Evolutionary conservation across 2,797 vertebrate genomes (phyloP).

Genomic region (Chrysocyon brachyurus): DNA sequence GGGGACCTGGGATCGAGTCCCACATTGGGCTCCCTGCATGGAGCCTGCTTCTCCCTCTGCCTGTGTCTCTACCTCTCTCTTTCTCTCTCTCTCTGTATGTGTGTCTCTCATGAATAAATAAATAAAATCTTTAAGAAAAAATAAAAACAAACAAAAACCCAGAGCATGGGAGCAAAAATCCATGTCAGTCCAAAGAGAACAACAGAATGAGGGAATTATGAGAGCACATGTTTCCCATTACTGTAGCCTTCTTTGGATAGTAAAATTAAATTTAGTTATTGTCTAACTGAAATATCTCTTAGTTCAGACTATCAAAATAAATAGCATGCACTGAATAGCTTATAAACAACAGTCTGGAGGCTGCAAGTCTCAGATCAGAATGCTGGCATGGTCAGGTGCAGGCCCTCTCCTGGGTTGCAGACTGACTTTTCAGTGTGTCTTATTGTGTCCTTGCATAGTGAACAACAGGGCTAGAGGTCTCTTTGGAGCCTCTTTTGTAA

Average conservation of each 20-base stretch:
- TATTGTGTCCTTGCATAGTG: neutral
- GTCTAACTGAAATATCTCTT: neutral
- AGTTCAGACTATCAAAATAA: neutral
- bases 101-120: no score
- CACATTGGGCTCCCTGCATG: no score
- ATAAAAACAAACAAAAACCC: neutral
- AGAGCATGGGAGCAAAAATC: neutral
- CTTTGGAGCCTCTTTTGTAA: neutral
- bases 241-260: neutral
- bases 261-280: conserved; percentile 29
- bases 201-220: neutral
- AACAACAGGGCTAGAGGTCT: neutral
- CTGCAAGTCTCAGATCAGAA: neutral
- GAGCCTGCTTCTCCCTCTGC: no score
- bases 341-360: neutral
- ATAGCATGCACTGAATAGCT: neutral
- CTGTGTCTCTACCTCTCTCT: no score
- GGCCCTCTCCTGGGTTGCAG: neutral
- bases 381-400: neutral
- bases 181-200: neutral
- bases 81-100: no score
- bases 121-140: no score
- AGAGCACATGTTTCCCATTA: neutral
- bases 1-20: no score
- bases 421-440: neutral